Percentiles rank a stretch among this genome's conserved stretches.
phyloP scores from a whole-genome alignment of 1,140 invertebrate species.

The Tyrophagus putrescentiae region DNA sequence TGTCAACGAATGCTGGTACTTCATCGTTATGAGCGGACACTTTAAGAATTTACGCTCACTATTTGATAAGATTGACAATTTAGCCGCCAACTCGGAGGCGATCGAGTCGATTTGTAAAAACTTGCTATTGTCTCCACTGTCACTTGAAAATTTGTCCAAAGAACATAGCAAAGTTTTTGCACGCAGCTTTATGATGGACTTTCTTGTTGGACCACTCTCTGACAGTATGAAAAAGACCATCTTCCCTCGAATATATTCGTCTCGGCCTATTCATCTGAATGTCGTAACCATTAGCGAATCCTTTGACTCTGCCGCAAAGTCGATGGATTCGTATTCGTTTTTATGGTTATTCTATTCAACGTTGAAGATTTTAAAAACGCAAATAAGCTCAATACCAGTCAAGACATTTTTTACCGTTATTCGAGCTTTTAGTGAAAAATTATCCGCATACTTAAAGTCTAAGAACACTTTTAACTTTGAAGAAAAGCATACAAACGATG shows the following conservation, averaged over 20 bases:
- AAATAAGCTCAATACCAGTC: not conserved
- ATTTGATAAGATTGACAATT: constrained; percentile 38
- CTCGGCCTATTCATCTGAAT: constrained; percentile 1
- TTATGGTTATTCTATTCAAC: constrained; percentile 16
- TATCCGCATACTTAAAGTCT: not conserved
- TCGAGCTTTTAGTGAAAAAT: not conserved
- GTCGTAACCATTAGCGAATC: not conserved
- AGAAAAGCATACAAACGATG: constrained; percentile 17
- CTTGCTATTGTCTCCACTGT: not conserved
- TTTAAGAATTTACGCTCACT: constrained; percentile 53
- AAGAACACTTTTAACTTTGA: constrained; percentile 18
- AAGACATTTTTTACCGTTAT: constrained; percentile 11
- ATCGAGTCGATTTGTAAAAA: not conserved
- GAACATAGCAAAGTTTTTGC: not conserved
- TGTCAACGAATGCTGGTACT: constrained; percentile 18
- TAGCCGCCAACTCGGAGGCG: too few relatives aligned
- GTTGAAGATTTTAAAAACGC: not conserved
- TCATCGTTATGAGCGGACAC: constrained; percentile 38
- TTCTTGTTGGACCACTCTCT: not conserved
- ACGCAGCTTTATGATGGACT: not conserved
- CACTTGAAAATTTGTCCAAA: not conserved
- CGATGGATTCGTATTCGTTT: constrained; percentile 17
- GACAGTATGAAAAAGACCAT: not conserved
- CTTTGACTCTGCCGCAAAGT: constrained; percentile 15
- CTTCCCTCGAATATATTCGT: not conserved